Evolutionary conservation across 2,797 vertebrate species (phyloP).

Genomic region (Bucorvus abyssinicus): DNA sequence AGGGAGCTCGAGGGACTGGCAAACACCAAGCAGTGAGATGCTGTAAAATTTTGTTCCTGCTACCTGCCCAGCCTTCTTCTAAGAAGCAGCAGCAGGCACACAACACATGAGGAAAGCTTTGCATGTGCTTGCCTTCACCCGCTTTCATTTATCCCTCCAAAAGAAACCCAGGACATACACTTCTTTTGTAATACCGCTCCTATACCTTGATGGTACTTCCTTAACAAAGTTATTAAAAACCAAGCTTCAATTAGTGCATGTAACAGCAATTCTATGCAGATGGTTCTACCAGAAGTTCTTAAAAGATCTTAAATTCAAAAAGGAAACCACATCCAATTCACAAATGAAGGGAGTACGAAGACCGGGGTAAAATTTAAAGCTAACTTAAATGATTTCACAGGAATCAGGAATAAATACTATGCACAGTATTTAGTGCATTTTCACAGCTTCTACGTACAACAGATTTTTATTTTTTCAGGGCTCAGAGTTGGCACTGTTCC

Average conservation of each 20-base stretch:
- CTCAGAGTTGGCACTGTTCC: not conserved
- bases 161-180: not conserved
- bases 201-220: not conserved
- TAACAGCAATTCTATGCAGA: not conserved
- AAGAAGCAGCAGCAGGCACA: not conserved
- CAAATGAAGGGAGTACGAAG: not conserved
- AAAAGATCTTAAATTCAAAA: not conserved
- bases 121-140: not conserved
- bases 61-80: not conserved
- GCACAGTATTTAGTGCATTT: not conserved
- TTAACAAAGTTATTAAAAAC: not conserved
- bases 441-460: not conserved
- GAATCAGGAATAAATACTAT: not conserved
- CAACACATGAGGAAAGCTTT: accelerated
- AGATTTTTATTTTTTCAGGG: not conserved
- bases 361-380: not conserved
- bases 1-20: not conserved
- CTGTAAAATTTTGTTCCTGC: not conserved
- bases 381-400: not conserved
- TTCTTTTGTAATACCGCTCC: not conserved
- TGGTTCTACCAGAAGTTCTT: not conserved
- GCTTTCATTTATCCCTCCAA: not conserved
- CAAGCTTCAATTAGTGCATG: not conserved
- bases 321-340: not conserved
- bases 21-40: not conserved